Evolutionary conservation across 2,888 invertebrate genomes (phyloP).

Genomic region (Tipula unca): DNA sequence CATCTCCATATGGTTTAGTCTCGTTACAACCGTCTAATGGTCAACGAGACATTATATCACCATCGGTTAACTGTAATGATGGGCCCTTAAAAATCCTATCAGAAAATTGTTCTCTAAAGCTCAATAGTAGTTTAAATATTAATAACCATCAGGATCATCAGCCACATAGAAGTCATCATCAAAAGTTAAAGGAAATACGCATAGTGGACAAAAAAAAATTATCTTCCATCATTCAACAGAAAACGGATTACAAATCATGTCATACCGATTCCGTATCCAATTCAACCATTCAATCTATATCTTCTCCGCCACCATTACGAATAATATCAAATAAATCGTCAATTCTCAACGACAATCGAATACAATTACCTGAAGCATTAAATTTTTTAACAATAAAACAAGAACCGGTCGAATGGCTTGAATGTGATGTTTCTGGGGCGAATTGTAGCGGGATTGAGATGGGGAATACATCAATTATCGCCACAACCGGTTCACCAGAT

Average conservation of each 20-base stretch:
- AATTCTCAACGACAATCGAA: not conserved
- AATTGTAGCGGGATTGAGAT: constrained; percentile 48
- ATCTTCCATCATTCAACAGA: not conserved
- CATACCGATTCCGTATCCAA: not conserved
- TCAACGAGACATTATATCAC: constrained; percentile 19
- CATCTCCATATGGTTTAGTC: constrained; percentile 22
- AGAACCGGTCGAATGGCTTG: constrained; percentile 67
- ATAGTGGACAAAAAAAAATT: constrained; percentile 14
- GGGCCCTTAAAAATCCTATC: not conserved
- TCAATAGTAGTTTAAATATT: not conserved
- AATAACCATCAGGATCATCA: not conserved
- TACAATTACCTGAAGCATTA: constrained; percentile 25
- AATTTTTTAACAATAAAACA: constrained; percentile 43
- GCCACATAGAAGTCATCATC: too few species aligned
- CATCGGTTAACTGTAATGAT: not conserved
- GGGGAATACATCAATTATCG: not conserved
- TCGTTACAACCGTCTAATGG: constrained; percentile 25
- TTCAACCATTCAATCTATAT: not conserved
- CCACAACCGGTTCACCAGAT: not conserved
- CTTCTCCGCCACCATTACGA: not conserved
- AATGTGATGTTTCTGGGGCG: constrained; percentile 47
- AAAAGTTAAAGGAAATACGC: not conserved
- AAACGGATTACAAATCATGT: not conserved
- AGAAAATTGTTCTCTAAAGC: not conserved
- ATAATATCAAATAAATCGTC: not conserved